Base-by-base conservation (phyloP, 2,888 invertebrate genomes). In the Aplocera efformata region DNA sequence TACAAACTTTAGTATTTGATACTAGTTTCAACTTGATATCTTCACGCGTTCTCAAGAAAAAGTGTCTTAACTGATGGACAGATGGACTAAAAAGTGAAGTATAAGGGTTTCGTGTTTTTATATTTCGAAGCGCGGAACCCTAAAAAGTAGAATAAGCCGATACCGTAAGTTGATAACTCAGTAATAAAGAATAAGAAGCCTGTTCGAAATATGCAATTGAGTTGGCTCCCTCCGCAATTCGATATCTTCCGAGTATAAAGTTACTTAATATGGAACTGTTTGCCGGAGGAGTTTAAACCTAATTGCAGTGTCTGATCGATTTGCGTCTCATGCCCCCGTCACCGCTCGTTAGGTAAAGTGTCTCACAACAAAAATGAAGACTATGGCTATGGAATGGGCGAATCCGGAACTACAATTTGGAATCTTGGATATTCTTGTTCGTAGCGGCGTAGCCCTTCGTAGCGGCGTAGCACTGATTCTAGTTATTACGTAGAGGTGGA, bases 261-360 rank as follows among this genome's bases (percentile, higher is more conserved):
- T 49, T 42, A 46, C 45, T 46, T 27, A 28, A 30, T 13, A 40
- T 10, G 36, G 41, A 44, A 52, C 30, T 48, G 41, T 39, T 32
- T 48, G 40, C 40, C 39, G 31, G 39, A 10, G 47, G 53, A 53
- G 10, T 53, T 50, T 47, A 51, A 55, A 52, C 48, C 46, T 43
- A 59, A 48, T 60, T 54, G 57, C 54, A 57, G 53, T 27, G 32
- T 32, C 49, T 56, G 61, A 54, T 49, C 50, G 59, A 67, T 62
- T 56, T 56, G 56, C 51, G 53, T 50, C 42, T 44, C 29, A 29
- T 30, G 44, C 49, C 55, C 47, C 44, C 52, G 60, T 60, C 63
- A 49, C 51, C 44, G 50, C 60, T 71, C 70, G 72, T 72, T 71
- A 67, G 56, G 53, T 60, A 56, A 61, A 72, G 63, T 61, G 65